phyloP scores from a whole-genome alignment of 2,113 vertebrate species.

The Mirounga angustirostris region DNA sequence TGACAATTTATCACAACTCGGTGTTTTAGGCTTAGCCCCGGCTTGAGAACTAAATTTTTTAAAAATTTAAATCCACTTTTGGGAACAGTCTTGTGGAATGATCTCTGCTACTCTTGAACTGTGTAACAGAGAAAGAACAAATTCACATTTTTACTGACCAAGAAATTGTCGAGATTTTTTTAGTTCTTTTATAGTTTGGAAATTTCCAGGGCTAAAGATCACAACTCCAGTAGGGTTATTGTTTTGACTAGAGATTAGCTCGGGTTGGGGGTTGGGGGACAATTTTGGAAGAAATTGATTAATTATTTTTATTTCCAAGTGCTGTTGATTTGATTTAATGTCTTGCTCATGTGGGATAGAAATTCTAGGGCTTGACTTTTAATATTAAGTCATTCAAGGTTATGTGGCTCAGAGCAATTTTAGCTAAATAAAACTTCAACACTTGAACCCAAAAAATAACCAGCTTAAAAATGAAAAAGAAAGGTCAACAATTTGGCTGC shows the following conservation, averaged over 20 bases:
- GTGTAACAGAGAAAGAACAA: constrained; percentile 33
- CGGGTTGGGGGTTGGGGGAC: no score
- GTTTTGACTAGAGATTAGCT: constrained; percentile 1
- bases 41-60: constrained; percentile 52
- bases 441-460: background rate
- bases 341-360: constrained; percentile 41
- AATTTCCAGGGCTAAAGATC: constrained; percentile 27
- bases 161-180: constrained; percentile 56
- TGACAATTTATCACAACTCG: constrained; percentile 72
- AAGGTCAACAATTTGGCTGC: background rate
- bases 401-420: constrained; percentile 50
- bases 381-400: constrained; percentile 51
- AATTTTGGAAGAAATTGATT: constrained; percentile 39
- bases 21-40: constrained; percentile 72
- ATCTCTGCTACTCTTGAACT: constrained; percentile 46
- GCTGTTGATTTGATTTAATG: constrained; percentile 58
- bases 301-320: constrained; percentile 56
- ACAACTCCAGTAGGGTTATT: constrained; percentile 24
- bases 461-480: background rate
- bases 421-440: constrained; percentile 59
- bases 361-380: constrained; percentile 57
- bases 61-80: constrained; percentile 54
- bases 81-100: constrained; percentile 54
- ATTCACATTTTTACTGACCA: constrained; percentile 67
- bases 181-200: constrained; percentile 58